A percentile compares a stretch with the other conserved stretches of the same genome.
Evolutionary conservation across 2,888 invertebrate genomes (phyloP).

Genomic region (Spisula subtruncata): DNA sequence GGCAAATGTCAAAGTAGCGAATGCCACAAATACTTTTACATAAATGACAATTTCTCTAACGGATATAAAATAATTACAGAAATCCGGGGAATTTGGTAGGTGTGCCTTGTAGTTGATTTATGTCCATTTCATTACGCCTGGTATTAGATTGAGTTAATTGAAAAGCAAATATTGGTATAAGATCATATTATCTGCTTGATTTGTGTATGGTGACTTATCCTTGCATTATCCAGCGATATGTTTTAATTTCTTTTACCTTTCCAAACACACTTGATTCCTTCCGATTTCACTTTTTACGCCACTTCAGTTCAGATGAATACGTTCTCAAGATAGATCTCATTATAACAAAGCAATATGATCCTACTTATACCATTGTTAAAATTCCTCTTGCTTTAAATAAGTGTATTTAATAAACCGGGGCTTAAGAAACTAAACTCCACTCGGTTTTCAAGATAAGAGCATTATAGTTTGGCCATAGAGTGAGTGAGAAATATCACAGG

Average conservation of each 20-base stretch:
- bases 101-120: background rate
- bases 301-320: conserved; percentile 41
- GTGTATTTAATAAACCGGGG: conserved; percentile 22
- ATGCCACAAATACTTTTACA: background rate
- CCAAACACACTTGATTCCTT: conserved; percentile 51
- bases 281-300: conserved; percentile 44
- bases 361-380: conserved; percentile 10
- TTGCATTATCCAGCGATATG: conserved; percentile 24
- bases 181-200: conserved; percentile 47
- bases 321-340: conserved; percentile 54
- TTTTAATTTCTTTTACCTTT: conserved; percentile 50
- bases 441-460: background rate
- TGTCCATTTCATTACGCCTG: background rate
- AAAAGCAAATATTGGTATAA: conserved; percentile 21
- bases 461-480: conserved; percentile 25
- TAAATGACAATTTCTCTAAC: background rate
- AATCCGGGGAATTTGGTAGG: background rate
- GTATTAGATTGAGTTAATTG: background rate
- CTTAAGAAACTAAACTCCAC: background rate
- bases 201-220: conserved; percentile 53
- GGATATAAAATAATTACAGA: conserved; percentile 2
- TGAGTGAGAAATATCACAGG: background rate
- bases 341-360: conserved; percentile 47
- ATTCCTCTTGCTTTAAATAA: conserved; percentile 36
- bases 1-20: background rate